Conservation (phyloP, 2,113 vertebrate genomes). For the Lathamus discolor region DNA sequence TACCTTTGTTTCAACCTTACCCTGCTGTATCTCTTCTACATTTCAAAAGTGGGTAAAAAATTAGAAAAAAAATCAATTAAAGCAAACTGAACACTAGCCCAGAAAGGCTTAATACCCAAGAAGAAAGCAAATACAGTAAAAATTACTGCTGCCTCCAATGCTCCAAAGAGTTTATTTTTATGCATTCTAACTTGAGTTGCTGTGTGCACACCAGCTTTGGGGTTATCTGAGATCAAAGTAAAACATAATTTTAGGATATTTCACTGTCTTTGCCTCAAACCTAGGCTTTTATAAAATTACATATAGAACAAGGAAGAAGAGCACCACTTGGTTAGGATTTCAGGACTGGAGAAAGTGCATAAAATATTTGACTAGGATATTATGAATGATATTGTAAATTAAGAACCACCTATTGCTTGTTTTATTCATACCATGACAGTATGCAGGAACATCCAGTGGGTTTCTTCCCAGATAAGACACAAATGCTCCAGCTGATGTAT, state of each 20-base stretch:
- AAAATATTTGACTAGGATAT: neutral
- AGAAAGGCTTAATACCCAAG: neutral
- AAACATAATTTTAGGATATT: neutral
- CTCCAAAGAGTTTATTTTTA: neutral
- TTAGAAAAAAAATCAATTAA: neutral
- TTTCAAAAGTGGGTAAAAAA: neutral
- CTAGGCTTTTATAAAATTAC: neutral
- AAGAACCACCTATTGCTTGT: neutral
- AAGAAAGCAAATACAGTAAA: slow-evolving; percentile 14
- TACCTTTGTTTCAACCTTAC: neutral
- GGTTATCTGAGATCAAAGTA: neutral
- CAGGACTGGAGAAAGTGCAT: neutral
- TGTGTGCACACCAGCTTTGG: neutral
- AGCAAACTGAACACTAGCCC: neutral
- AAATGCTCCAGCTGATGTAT: neutral
- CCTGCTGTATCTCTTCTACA: neutral
- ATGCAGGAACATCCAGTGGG: neutral
- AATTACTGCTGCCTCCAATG: neutral
- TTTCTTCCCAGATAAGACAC: neutral
- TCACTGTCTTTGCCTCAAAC: neutral
- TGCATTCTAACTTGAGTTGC: neutral
- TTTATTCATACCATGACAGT: neutral
- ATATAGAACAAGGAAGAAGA: neutral
- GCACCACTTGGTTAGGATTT: neutral
- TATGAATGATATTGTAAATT: neutral